Evolutionary conservation across 2,888 invertebrate species (phyloP), one percentile per base, ranked within the genome.

Genomic region (Luperina nickerlii): DNA sequence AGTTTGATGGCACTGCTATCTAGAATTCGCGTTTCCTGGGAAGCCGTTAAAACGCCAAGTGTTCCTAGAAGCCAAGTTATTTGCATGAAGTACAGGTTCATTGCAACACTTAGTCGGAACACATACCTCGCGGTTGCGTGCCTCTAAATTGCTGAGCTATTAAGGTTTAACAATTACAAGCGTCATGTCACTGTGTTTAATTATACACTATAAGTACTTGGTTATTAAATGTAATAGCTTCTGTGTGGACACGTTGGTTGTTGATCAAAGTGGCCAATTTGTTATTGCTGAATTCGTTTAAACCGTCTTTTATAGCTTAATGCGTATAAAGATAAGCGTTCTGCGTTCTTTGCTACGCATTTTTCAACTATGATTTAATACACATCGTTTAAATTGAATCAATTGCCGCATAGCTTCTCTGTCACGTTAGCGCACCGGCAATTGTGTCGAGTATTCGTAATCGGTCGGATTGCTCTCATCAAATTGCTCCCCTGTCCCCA

Each of bases 91-190:
- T 70, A 76, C 71, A 79, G 70, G 82, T 78, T 74, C 75, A 79
- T 86, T 81, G 74, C 76, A 74, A 84, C 84, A 86, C 73, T 86
- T 77, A 27, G 63, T 66, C 8, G 51, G 68, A 66, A 70, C 79
- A 81, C 68, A 84, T 78, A 84, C 80, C 48, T 79, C 66, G 62
- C 5, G 24, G 74, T 86, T 74, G 77, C 84, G 82, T 88, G 87
- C 68, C 73, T 45, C 63, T 67, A 74, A 79, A 79, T 79, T 79
- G 82, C 62, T 63, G 71, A 77, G 82, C 83, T 70, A 77, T 85
- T 81, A 83, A 82, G 48, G 74, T 78, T 78, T 67, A 74, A 82
- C 79, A 79, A 82, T 80, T 82, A 76, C 76, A 82, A 79, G 54
- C 62, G 74, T 54, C 74, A 65, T 84, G 82, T 74, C 82, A 68